These are phyloP conservation scores for Melospiza georgiana DNA, from an alignment of 2,113 vertebrate genomes.

Conservation along the genomic window DNA sequence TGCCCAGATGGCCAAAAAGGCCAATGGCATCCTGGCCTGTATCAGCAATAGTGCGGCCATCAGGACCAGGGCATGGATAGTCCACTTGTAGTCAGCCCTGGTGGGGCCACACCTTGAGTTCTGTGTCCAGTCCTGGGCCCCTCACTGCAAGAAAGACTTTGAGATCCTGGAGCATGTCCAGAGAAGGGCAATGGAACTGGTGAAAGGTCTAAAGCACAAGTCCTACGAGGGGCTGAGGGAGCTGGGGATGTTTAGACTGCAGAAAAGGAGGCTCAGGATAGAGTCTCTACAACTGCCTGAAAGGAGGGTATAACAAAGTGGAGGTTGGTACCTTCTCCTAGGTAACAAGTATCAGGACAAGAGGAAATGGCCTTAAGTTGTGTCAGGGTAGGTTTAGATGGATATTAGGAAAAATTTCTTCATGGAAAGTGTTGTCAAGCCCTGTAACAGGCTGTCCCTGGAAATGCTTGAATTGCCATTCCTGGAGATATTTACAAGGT, in stretches of 20 bases:
- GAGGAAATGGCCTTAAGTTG: neutral
- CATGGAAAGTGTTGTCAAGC: neutral
- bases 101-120: accelerated
- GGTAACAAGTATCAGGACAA: neutral
- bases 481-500: neutral
- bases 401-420: neutral
- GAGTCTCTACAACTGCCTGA: neutral
- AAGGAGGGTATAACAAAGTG: neutral
- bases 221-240: accelerated
- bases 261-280: neutral
- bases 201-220: neutral
- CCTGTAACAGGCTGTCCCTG: neutral
- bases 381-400: neutral
- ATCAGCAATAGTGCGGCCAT: neutral
- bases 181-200: neutral
- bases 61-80: accelerated
- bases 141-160: no score
- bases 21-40: neutral
- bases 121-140: neutral
- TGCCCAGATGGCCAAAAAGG: neutral
- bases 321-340: neutral
- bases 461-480: neutral
- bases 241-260: neutral
- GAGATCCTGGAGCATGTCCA: accelerated
- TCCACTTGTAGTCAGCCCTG: accelerated